phyloP scores from a whole-genome alignment of 1,140 invertebrate genomes.

The Zaprionus taronus region DNA sequence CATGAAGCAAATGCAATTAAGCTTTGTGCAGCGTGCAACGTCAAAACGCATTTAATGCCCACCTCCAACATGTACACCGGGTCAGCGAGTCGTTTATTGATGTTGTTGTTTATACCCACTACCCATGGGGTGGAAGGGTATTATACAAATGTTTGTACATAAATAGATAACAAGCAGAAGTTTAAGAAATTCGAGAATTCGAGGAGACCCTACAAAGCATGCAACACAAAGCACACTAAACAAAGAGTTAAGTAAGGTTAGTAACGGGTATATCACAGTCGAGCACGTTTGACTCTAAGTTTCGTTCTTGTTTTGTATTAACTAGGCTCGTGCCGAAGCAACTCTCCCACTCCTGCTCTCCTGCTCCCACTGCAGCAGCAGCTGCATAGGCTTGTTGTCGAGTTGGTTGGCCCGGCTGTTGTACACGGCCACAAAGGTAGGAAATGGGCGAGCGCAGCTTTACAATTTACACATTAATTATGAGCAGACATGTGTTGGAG shows the following conservation, averaged over 20 bases:
- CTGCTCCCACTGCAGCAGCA: not conserved
- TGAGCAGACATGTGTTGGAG: constrained; percentile 82
- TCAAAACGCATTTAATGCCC: constrained; percentile 64
- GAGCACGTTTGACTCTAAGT: not conserved
- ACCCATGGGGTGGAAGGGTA: too few species aligned
- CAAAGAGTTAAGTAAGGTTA: too few species aligned
- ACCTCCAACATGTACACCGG: constrained; percentile 17
- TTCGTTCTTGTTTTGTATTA: constrained; percentile 51
- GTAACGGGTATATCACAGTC: too few species aligned
- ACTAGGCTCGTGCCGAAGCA: constrained; percentile 44
- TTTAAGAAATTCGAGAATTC: too few species aligned
- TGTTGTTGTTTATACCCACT: constrained; percentile 44
- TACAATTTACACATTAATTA: constrained; percentile 83
- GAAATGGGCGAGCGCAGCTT: constrained; percentile 66
- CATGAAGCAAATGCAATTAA: constrained; percentile 71
- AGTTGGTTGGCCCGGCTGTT: constrained; percentile 59
- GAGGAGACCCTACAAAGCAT: too few species aligned
- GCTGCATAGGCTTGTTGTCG: constrained; percentile 50
- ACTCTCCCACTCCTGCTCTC: not conserved
- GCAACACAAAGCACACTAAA: too few species aligned
- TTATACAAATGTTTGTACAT: too few species aligned
- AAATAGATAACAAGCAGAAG: too few species aligned
- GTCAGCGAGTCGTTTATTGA: constrained; percentile 66
- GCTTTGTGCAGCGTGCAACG: constrained; percentile 52
- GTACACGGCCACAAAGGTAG: constrained; percentile 63